A percentile compares a stretch with the other conserved stretches of the same genome.
Evolutionary conservation across 2,888 invertebrate genomes (phyloP).

Genomic region (Amphipoea oculea): DNA sequence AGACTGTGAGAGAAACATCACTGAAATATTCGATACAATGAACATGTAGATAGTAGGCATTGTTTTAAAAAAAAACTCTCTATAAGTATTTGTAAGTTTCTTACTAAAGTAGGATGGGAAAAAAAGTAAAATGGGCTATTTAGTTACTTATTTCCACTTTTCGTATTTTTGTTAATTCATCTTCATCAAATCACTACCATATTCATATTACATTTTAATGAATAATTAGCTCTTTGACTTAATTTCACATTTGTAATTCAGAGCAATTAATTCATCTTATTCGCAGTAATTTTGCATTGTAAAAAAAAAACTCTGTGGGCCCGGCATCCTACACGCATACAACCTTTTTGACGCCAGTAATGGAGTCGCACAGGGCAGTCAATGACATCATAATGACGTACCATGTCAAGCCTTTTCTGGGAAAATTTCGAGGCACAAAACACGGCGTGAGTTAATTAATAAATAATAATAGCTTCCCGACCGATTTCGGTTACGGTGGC

Average conservation of each 20-base stretch:
- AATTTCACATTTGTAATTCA: not conserved
- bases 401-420: constrained; percentile 37
- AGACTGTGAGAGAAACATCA: not conserved
- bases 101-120: not conserved
- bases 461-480: no score
- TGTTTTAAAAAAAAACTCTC: not conserved
- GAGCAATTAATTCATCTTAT: not conserved
- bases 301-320: not conserved
- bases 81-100: not conserved
- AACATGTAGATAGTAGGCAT: not conserved
- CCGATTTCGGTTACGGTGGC: no score
- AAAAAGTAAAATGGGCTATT: not conserved
- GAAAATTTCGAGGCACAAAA: constrained; percentile 29
- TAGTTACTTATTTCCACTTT: not conserved
- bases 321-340: constrained; percentile 4
- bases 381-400: constrained; percentile 50
- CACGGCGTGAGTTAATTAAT: constrained; percentile 14
- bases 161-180: not conserved
- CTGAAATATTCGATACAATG: not conserved
- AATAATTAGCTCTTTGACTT: not conserved
- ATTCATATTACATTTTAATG: not conserved
- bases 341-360: constrained; percentile 32
- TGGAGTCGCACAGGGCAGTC: constrained; percentile 29
- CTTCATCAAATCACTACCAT: not conserved
- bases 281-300: not conserved